A percentile compares a stretch with the other conserved stretches of the same genome.
Evolutionary conservation across 2,113 vertebrate species (phyloP).

Genomic region (Bubo bubo): DNA sequence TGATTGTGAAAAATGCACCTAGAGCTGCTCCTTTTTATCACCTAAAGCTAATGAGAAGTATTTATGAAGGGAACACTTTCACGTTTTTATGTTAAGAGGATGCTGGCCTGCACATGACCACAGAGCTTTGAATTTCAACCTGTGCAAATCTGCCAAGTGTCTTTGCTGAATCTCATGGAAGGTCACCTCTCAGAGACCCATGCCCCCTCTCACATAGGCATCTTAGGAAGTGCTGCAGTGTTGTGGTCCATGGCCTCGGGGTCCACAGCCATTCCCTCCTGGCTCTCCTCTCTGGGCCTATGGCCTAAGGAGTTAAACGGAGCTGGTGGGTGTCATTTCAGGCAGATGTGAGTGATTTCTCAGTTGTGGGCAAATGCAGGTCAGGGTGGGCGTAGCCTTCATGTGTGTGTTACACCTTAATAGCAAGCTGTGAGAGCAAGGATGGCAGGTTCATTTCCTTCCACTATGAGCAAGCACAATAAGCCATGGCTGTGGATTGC

Average conservation of each 20-base stretch:
- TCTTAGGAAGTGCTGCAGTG: not conserved
- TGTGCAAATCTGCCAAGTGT: not conserved
- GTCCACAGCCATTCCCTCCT: not conserved
- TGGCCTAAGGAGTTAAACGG: not conserved
- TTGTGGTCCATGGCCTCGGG: accelerated
- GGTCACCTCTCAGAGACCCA: not conserved
- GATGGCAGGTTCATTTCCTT: not conserved
- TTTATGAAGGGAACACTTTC: not conserved
- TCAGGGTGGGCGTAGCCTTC: not conserved
- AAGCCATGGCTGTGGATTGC: not conserved
- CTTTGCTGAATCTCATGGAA: not conserved
- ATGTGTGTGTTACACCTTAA: not conserved
- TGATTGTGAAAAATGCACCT: not conserved
- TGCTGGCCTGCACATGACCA: not conserved
- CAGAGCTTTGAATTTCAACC: not conserved
- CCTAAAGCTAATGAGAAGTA: not conserved
- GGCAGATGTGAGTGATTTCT: not conserved
- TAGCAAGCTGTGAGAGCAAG: not conserved
- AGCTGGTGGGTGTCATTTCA: not conserved
- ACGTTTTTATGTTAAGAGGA: not conserved
- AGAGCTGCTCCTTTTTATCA: not conserved
- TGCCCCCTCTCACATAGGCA: accelerated
- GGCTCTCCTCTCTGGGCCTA: not conserved
- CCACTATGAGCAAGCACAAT: not conserved
- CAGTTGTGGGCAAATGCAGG: not conserved